Conservation (phyloP, 2,888 invertebrate genomes). For the Pocota personata region DNA sequence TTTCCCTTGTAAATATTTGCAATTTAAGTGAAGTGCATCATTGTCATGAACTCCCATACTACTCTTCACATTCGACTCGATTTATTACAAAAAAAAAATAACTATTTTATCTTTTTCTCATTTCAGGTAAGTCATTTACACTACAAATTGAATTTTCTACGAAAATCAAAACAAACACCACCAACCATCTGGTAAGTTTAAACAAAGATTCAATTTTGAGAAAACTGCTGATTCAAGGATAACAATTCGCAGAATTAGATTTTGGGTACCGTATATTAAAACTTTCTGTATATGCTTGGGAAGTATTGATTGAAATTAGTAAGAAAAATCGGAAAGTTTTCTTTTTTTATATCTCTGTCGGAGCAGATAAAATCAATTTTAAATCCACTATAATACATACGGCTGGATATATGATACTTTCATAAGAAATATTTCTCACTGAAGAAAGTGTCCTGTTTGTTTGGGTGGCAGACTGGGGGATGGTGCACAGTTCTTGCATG, state of each 20-base stretch:
- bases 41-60: not conserved
- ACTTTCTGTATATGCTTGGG: slow-evolving; percentile 16
- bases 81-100: slow-evolving; percentile 5
- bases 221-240: slow-evolving; percentile 31
- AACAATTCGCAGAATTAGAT: slow-evolving; percentile 39
- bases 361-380: slow-evolving; percentile 43
- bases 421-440: not conserved
- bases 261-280: slow-evolving; percentile 17
- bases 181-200: slow-evolving; percentile 44
- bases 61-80: not conserved
- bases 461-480: not conserved
- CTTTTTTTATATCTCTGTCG: not conserved
- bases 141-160: slow-evolving; percentile 38
- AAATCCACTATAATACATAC: not conserved
- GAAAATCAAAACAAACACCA: slow-evolving; percentile 19
- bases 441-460: not conserved
- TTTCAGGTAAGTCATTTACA: slow-evolving; percentile 64
- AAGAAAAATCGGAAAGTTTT: slow-evolving; percentile 12
- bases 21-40: not conserved
- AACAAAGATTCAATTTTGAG: slow-evolving; percentile 38
- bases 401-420: too few relatives aligned
- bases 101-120: slow-evolving; percentile 3
- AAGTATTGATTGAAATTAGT: slow-evolving; percentile 27
- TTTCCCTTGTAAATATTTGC: slow-evolving; percentile 13
- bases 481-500: not conserved